Base-by-base conservation (phyloP, 2,797 vertebrate species). In the Pipistrellus pygmaeus region DNA sequence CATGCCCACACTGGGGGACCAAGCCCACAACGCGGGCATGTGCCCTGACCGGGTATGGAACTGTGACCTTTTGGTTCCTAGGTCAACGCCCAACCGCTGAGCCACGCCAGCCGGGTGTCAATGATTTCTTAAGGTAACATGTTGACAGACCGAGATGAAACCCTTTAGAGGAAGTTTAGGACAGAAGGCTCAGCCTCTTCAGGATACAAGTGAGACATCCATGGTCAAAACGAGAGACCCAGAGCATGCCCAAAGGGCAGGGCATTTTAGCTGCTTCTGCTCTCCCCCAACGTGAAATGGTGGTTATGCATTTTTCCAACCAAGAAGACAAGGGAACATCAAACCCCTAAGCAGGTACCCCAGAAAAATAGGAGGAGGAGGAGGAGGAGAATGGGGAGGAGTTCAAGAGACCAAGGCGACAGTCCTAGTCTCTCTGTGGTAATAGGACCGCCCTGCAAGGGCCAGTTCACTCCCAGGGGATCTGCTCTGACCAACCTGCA, bases 331-430 rank as follows among this genome's bases (percentile, higher is more conserved):
- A 53, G 18, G 38, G 44, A 77, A 62, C 4, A 38, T 23, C 81
- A 27, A 44, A 64, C 7, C 30, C 35, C 62, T 23, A 46, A 57
- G 53, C 44, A 66, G 60, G 6, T 20, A 8, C 5, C 30, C 71
- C 80, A 82, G 62, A 73, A 78, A 35, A 27, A 80, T 1, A 68
- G 64, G 64, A 66, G 62, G n/a, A 84, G 44, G 23, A 84, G 44
- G 23, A 53, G 62, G 38, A 46, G 64, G 38, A 46, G 53, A 69
- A 21, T 3, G 23, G 64, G 53, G 23, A 80, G n/a, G 35, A 55
- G 35, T 5, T 1, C 4, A 30, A 46, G 48, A 51, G 69, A n/a
- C 12, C 38, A 27, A 5, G 18, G 0, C 21, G 9, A 44, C 17
- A 21, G 57, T 15, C 38, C 64, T 77, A 83, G 51, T 71, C 51